Percentiles rank a stretch among this genome's conserved stretches.
These are phyloP conservation scores for Podocnemis expansa DNA, from an alignment of 2,113 vertebrate genomes.

Conservation along the genomic window DNA sequence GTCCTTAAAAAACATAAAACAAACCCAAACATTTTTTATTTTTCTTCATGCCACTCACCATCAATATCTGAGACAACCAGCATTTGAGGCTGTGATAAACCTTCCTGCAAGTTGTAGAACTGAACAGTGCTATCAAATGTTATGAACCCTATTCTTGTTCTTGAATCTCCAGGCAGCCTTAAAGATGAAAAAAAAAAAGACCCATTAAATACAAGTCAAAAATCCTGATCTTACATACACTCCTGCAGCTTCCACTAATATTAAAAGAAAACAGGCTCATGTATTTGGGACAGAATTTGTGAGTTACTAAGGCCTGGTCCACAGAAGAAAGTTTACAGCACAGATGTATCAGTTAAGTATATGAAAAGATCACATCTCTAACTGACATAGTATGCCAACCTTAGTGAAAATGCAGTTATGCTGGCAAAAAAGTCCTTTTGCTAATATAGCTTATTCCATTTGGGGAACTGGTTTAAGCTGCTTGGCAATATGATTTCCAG, in stretches of 20 bases:
- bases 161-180: conserved; percentile 93
- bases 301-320: background rate
- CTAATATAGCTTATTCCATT: background rate
- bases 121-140: conserved; percentile 97
- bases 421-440: background rate
- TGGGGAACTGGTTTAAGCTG: background rate
- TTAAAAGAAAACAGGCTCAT: background rate
- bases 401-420: background rate
- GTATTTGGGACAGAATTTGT: background rate
- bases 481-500: background rate
- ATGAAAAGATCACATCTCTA: background rate
- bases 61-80: conserved; percentile 97
- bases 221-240: background rate
- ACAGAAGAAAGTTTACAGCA: background rate
- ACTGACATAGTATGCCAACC: background rate
- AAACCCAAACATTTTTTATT: background rate
- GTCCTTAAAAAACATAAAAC: background rate
- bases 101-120: conserved; percentile 97
- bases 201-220: conserved; percentile 1
- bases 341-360: background rate
- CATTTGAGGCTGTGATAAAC: conserved; percentile 97
- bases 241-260: background rate
- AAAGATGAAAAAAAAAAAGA: conserved; percentile 44
- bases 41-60: conserved; percentile 77
- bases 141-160: conserved; percentile 94